These are phyloP conservation scores for Planiliza haematocheilus DNA, from an alignment of 2,113 vertebrate species.

Conservation along the genomic window DNA sequence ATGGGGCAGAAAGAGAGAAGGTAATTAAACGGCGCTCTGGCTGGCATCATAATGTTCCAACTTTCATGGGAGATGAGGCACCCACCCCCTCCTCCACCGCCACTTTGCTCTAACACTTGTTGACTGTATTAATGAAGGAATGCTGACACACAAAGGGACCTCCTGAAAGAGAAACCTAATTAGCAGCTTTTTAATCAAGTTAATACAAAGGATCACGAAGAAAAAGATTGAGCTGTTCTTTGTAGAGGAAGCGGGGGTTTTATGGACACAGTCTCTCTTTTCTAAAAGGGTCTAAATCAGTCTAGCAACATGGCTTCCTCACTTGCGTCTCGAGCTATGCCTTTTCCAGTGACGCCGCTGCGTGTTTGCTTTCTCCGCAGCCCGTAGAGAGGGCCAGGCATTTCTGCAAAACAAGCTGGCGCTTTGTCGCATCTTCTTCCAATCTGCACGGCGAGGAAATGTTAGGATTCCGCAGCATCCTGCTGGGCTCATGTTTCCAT, in stretches of 20 bases:
- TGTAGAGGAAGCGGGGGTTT: not conserved
- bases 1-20: slow-evolving; percentile 84
- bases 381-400: not conserved
- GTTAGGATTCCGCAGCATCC: slow-evolving; percentile 21
- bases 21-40: slow-evolving; percentile 85
- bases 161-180: slow-evolving; percentile 34
- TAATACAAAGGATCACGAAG: slow-evolving; percentile 24
- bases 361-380: slow-evolving; percentile 19
- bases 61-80: slow-evolving; percentile 56
- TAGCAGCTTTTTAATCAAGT: slow-evolving; percentile 25
- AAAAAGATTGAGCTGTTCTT: slow-evolving; percentile 12
- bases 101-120: slow-evolving; percentile 35
- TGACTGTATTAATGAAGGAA: slow-evolving; percentile 52
- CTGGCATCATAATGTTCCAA: slow-evolving; percentile 73
- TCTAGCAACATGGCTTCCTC: slow-evolving; percentile 1
- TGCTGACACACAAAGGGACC: slow-evolving; percentile 31
- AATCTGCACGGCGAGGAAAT: slow-evolving; percentile 23
- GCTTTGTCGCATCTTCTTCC: slow-evolving; percentile 26
- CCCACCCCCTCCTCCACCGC: too few species aligned
- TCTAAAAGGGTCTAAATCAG: slow-evolving; percentile 19
- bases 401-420: slow-evolving; percentile 28
- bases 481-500: slow-evolving; percentile 48
- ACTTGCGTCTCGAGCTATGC: slow-evolving; percentile 8
- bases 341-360: not conserved
- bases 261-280: not conserved